Conservation (phyloP, 2,113 vertebrate species). For the Sturnira hondurensis region DNA sequence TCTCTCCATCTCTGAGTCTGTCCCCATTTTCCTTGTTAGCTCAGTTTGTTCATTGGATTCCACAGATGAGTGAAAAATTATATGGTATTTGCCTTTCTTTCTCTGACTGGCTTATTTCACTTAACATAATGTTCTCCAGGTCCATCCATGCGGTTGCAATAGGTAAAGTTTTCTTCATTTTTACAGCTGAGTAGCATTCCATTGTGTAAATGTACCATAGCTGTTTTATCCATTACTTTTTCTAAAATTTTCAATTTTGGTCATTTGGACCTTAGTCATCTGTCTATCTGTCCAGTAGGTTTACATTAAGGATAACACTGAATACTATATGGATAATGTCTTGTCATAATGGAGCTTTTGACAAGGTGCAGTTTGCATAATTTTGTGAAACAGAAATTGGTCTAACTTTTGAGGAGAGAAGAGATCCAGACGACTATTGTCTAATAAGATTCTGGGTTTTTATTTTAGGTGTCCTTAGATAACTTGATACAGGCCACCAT, state of each 20-base stretch:
- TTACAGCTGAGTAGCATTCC: no score
- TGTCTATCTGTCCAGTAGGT: neutral
- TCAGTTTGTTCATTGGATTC: no score
- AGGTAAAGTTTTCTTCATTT: no score
- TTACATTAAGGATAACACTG: neutral
- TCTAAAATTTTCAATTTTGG: neutral
- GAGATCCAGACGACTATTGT: neutral
- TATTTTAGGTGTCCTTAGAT: neutral
- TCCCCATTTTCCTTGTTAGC: no score
- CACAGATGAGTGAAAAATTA: no score
- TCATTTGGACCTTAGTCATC: neutral
- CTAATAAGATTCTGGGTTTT: neutral
- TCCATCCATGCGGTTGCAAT: no score
- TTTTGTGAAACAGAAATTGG: neutral
- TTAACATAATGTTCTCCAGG: no score
- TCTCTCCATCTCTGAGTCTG: no score
- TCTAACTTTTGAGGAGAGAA: neutral
- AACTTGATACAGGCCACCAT: neutral
- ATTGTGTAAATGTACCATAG: no score
- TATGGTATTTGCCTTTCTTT: no score
- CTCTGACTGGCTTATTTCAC: no score
- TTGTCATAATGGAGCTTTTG: neutral
- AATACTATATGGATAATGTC: neutral
- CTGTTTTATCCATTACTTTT: neutral
- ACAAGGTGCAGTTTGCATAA: neutral